Evolutionary conservation across 2,797 vertebrate genomes (phyloP), one percentile per base, ranked within the genome.

Genomic region (Pseudocheirus occidentalis): DNA sequence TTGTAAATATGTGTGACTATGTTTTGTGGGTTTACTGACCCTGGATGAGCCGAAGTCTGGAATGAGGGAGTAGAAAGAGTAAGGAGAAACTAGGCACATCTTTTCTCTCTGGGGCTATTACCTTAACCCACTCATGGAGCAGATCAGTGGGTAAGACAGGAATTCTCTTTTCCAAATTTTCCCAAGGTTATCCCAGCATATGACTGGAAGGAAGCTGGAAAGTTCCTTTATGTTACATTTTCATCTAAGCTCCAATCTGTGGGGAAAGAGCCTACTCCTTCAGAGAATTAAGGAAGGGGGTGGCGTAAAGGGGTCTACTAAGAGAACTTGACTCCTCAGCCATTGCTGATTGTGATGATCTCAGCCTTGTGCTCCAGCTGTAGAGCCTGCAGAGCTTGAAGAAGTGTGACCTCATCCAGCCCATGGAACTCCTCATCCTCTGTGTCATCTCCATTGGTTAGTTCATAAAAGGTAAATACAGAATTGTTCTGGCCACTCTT

Each of bases 241-340:
- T 66, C 94, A 90, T 96, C 91, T 95, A 91, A 96, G 96, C 92
- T 94, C 95, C 96, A 95, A 95, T 95, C 94, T 95, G 93, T 95
- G 73, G 92, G 90, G 81, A 96, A 94, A 92, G 90, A 91, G 92
- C 96, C 96, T 95, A 94, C 96, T 96, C 94, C 95, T 95, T 97
- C 55, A 55, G 94, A 97, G 95, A 97, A 95, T 96, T 97, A 96
- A 95, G 92, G 92, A 59, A 94, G 94, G 94, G 95, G 95, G 55
- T 62, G 92, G 96, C 94, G 96, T 95, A 95, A 57, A 50, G 87
- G 91, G 95, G 57, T 96, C 95, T 92, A 97, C 99, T 99, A 99
- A 98, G 99, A 99, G 99, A 99, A 99, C 97, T 99, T 99, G 97
- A 99, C 99, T 0, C 99, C 99, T 96, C 99, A 99, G 73, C 99